Base-by-base conservation (phyloP, 2,888 invertebrate species). In the Eupeodes latifasciatus region DNA sequence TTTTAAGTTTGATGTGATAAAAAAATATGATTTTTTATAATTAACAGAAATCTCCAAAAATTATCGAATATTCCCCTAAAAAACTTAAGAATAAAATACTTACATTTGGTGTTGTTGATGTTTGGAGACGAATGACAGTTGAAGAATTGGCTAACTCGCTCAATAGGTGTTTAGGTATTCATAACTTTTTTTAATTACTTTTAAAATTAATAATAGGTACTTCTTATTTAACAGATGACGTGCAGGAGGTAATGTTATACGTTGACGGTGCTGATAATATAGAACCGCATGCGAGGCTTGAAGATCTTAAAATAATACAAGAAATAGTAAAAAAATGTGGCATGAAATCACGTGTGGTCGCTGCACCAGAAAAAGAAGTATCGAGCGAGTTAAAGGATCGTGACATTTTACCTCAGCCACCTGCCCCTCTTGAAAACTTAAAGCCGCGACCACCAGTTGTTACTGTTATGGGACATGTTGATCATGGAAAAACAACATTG, bases 381-480 rank as follows among this genome's bases (percentile, higher is more conserved):
- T 4, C 10, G 0, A 40, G 11, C 4, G 92, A 92, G 3, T 90
- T 84, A 7, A 92, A 91, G 81, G 95, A 94, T 90, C 94, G 94
- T 62, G 96, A 96, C 90, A 95, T 95, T 5, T 91, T 93, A 0
- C 95, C 95, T 0, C 93, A 96, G 66, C 96, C 97, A 0, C 96
- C 96, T 0, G 95, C 97, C 1, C 93, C 95, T 14, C 94, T 95
- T 5, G 95, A 95, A 66, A 94, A 95, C 16, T 94, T 98, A 14
- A 94, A 95, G 57, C 95, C 95, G 4, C 95, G 99, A 2, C 97
- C 98, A 14, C 98, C 99, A 0, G 97, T 99, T 1, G 98, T 99
- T 0, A 98, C 99, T 6, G 98, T 99, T 67, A 99, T 99, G 99
- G 99, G 99, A 0, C 99, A 99, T 93, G 99, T 99, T 2, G 99